Base-by-base conservation (phyloP, 2,113 vertebrate species). In the Colistium nudipinnis region DNA sequence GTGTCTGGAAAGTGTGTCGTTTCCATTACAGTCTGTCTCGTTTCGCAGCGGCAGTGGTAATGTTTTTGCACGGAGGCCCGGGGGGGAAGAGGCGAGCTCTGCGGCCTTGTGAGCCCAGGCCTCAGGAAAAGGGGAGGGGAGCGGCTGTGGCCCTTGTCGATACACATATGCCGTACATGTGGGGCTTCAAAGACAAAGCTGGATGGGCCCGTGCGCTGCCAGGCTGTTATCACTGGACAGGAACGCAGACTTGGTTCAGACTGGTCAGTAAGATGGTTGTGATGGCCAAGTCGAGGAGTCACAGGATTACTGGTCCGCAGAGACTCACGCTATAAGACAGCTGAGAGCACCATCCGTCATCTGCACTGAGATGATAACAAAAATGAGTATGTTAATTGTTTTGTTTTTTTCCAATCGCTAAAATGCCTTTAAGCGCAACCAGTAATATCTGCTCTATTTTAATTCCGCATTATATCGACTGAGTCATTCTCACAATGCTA, bases 1-100 rank as follows among this genome's bases (percentile, higher is more conserved):
- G 91, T 93, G 92, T 95, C 94, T 96, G 93, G 91, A 89, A 92
- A 90, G 90, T 49, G 72, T 89, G 84, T 67, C 75, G 76, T 92
- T 93, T 92, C 88, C 87, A 71, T 70, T 90, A 89, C 78, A 20
- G 89, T 75, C 83, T 47, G 69, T 93, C 91, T 62, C 11, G 77
- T 90, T 91, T 91, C 79, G 60, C 75, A 74, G 86, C 82, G 71
- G 70, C 61, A 25, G 16, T n/a, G 75, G 61, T 62, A 8, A 90
- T 93, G 85, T 93, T 91, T 89, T 92, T 91, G 84, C 80, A 85
- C 54, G 64, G 74, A 88, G 85, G 89, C 85, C 63, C 36, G 27
- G 53, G 44, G 66, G 51, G 76, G 10, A n/a, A 68, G 70, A 71
- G 69, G 56, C 45, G 22, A 70, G 59, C 64, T 68, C 47, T 56